Evolutionary conservation across 2,113 vertebrate species (phyloP), one percentile per base, ranked within the genome.

Genomic region (Hippopotamus amphibius): DNA sequence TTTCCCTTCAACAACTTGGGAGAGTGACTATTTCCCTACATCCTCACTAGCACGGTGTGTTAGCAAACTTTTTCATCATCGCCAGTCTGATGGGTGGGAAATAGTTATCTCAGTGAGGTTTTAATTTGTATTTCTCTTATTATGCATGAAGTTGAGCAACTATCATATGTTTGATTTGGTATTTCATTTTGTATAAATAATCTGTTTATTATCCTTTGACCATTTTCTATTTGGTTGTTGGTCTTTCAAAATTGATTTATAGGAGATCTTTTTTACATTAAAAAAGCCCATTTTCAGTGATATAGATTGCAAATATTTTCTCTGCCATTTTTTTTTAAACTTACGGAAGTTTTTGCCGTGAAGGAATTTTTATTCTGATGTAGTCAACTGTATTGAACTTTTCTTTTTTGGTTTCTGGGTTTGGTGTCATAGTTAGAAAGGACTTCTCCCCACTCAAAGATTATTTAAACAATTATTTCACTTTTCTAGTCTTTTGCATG

Each of bases 121-220:
- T 95, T 80, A 90, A 92, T 91, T 93, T 91, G 46, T 28, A 46
- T 88, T 88, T 81, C 21, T 95, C 90, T 92, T 96, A 80, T 90
- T 74, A 89, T 86, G 12, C 15, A 53, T 90, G 43, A 87, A 92
- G 28, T 76, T 77, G 59, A 90, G 9, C 30, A 89, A 66, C 33
- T 69, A n/a, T 68, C 37, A 71, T 59, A 7, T 69, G 15, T 37
- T 89, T 76, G 71, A 95, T 66, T 92, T 92, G 28, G 7, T 77
- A 57, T 92, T 96, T 90, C 8, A 69, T 55, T 95, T 95, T 15
- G 66, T 89, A 41, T 46, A 88, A 80, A 85, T 84, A 77, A 19
- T 66, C 7, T 55, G 6, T 57, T 77, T 68, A 90, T 90, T 80
- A 69, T 53, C 37, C 17, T 85, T 74, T 96, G 26, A 59, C 22